Evolutionary conservation across 2,888 invertebrate species (phyloP).

Genomic region (Timema cristinae): DNA sequence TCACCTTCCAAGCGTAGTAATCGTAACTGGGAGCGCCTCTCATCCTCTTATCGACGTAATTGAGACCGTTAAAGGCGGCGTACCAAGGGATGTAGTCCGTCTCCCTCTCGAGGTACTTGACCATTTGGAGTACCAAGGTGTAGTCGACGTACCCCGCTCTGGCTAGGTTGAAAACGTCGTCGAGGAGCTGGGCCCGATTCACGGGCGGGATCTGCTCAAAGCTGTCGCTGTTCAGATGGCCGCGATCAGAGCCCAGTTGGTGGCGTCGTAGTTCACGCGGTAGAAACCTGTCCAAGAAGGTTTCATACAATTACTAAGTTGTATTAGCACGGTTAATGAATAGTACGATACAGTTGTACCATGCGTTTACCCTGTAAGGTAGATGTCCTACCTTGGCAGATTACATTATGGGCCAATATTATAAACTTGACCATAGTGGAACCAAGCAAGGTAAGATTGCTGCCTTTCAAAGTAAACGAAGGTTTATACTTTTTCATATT

Average conservation of each 20-base stretch:
- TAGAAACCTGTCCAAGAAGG: slow-evolving; percentile 53
- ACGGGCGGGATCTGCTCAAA: slow-evolving; percentile 44
- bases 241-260: slow-evolving; percentile 66
- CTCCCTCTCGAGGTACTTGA: slow-evolving; percentile 48
- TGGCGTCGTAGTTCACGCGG: slow-evolving; percentile 68
- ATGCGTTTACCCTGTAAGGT: too few species aligned
- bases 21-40: slow-evolving; percentile 49
- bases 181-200: slow-evolving; percentile 54
- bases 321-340: too few species aligned
- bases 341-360: too few species aligned
- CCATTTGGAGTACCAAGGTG: slow-evolving; percentile 47
- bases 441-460: too few species aligned
- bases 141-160: slow-evolving; percentile 46
- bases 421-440: too few species aligned
- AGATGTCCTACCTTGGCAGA: too few species aligned
- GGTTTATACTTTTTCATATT: too few species aligned
- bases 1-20: slow-evolving; percentile 54
- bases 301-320: too few species aligned
- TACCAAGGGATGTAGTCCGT: slow-evolving; percentile 53
- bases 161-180: slow-evolving; percentile 50
- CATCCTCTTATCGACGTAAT: slow-evolving; percentile 43
- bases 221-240: slow-evolving; percentile 28
- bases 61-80: slow-evolving; percentile 47
- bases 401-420: too few species aligned
- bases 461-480: too few species aligned